Conservation (phyloP, 2,888 invertebrate genomes). For the Synergus umbraculus region DNA sequence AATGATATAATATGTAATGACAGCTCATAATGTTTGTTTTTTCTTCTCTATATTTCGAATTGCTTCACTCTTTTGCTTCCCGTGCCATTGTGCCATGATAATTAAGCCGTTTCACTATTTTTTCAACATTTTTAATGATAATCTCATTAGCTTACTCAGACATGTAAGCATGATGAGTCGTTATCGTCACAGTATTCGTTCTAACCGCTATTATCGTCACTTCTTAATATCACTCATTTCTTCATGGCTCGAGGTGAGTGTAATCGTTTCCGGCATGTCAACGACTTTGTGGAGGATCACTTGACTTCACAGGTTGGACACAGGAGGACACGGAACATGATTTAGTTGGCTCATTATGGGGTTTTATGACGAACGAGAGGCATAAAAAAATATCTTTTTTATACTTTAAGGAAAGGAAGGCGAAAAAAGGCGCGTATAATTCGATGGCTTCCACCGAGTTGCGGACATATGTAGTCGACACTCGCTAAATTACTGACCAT, state of each 20-base stretch:
- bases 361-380: neutral
- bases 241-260: neutral
- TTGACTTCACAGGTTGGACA: constrained; percentile 3
- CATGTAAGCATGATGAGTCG: constrained; percentile 21
- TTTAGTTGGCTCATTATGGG: constrained; percentile 30
- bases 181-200: neutral
- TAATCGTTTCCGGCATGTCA: constrained; percentile 27
- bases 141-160: neutral
- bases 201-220: neutral
- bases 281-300: neutral
- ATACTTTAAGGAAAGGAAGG: constrained; percentile 10
- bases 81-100: neutral
- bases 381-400: constrained; percentile 7
- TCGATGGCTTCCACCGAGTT: constrained; percentile 38
- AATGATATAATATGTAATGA: neutral
- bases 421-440: constrained; percentile 31
- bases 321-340: constrained; percentile 25
- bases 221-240: constrained; percentile 2
- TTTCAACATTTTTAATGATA: neutral
- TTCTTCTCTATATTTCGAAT: neutral
- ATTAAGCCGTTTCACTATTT: neutral
- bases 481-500: constrained; percentile 66
- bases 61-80: neutral
- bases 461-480: constrained; percentile 50
- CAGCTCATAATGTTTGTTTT: neutral